Evolutionary conservation across 2,888 invertebrate species (phyloP).

Genomic region (Cantharis lateralis): DNA sequence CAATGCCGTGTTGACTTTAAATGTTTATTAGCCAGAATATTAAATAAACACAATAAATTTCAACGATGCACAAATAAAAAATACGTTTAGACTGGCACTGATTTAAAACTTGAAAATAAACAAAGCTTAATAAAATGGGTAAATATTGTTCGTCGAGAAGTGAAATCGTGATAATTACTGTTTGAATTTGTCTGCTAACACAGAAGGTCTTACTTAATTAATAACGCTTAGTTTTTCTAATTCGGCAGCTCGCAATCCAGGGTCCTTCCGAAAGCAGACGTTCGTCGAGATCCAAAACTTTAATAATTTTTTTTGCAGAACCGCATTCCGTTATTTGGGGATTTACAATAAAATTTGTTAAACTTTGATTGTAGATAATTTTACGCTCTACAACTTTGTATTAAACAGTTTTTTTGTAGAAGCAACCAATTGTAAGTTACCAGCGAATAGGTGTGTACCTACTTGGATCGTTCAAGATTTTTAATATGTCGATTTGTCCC

Average conservation of each 20-base stretch:
- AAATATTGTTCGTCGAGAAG: constrained; percentile 35
- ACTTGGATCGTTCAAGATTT: neutral
- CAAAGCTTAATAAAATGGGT: neutral
- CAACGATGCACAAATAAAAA: neutral
- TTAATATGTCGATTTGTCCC: neutral
- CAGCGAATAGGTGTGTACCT: neutral
- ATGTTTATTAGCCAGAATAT: neutral
- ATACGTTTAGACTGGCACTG: neutral
- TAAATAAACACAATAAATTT: neutral
- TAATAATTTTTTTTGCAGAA: no score
- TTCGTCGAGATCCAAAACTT: no score
- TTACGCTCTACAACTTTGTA: neutral
- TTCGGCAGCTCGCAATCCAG: neutral
- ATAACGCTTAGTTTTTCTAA: neutral
- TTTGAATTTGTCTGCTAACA: neutral
- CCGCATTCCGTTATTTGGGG: no score
- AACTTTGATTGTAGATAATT: no score
- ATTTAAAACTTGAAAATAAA: neutral
- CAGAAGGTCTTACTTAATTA: neutral
- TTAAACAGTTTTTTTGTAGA: neutral
- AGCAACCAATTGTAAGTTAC: neutral
- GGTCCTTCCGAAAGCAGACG: neutral
- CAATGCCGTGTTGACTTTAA: neutral
- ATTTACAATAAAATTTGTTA: no score
- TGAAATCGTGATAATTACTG: constrained; percentile 48